Percentiles rank a stretch among this genome's conserved stretches.
phyloP scores from a whole-genome alignment of 2,888 invertebrate genomes.

The Unio pictorum region DNA sequence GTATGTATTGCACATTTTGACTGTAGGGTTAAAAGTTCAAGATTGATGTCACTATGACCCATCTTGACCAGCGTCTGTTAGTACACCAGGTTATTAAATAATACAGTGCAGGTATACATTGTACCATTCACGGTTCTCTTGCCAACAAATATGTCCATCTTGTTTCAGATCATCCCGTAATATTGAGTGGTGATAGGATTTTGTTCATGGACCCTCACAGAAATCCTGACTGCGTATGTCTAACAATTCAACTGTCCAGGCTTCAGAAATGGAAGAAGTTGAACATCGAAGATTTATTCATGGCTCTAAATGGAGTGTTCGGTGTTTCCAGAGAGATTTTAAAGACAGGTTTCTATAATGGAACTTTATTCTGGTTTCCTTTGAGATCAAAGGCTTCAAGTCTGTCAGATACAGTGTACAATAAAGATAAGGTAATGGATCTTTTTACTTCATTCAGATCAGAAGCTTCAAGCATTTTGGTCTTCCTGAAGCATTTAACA shows the following conservation, averaged over 20 bases:
- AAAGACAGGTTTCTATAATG: conserved; percentile 41
- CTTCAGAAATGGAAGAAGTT: conserved; percentile 19
- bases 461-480: conserved; percentile 53
- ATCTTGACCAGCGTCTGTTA: too few relatives aligned
- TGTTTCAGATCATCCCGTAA: conserved; percentile 56
- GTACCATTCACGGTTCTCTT: too few relatives aligned
- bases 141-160: too few relatives aligned
- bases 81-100: too few relatives aligned
- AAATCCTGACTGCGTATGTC: conserved; percentile 29
- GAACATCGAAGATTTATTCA: conserved; percentile 24
- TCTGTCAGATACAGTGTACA: conserved; percentile 52
- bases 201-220: conserved; percentile 59
- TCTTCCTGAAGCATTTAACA: conserved; percentile 58
- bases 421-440: conserved; percentile 41
- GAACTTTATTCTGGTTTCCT: conserved; percentile 66
- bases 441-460: conserved; percentile 52
- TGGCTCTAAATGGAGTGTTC: conserved; percentile 47
- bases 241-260: conserved; percentile 20
- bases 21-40: too few relatives aligned
- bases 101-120: too few relatives aligned
- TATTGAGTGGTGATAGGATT: conserved; percentile 59
- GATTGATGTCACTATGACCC: too few relatives aligned
- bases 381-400: conserved; percentile 47
- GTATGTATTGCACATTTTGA: too few relatives aligned
- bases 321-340: conserved; percentile 33